These are phyloP conservation scores for Drosophila prosaltans DNA, from an alignment of 1,140 invertebrate species.

Conservation along the genomic window DNA sequence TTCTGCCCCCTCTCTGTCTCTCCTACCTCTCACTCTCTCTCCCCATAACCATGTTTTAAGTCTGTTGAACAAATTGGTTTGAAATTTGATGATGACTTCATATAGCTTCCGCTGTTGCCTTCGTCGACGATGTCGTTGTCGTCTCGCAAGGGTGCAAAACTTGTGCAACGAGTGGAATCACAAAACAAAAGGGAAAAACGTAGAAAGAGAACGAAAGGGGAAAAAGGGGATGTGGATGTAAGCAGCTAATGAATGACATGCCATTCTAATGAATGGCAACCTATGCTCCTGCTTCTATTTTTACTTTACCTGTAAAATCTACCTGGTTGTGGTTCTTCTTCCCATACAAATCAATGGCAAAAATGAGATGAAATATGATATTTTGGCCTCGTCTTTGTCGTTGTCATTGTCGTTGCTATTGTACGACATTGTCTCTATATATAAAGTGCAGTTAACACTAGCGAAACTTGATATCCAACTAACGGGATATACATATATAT, in stretches of 20 bases:
- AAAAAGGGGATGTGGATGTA: not conserved
- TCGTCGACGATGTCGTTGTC: conserved; percentile 26
- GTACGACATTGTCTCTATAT: conserved; percentile 1
- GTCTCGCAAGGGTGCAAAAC: conserved; percentile 34
- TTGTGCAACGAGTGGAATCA: conserved; percentile 44
- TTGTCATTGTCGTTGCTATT: conserved; percentile 15
- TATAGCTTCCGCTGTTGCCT: conserved; percentile 49
- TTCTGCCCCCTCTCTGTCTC: not conserved
- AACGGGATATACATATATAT: conserved; percentile 41
- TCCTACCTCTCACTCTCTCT: not conserved
- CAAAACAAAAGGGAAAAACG: not conserved
- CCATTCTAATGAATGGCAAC: conserved; percentile 69
- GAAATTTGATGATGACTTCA: conserved; percentile 66
- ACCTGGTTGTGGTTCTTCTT: conserved; percentile 20
- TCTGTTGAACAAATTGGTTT: conserved; percentile 58
- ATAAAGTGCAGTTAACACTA: conserved; percentile 50
- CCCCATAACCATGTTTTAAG: conserved; percentile 16
- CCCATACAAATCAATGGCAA: conserved; percentile 67
- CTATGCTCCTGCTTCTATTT: conserved; percentile 15
- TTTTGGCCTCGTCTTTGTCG: conserved; percentile 37
- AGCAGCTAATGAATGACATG: conserved; percentile 65
- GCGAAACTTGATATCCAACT: conserved; percentile 38
- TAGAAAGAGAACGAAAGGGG: not conserved
- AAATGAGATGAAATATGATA: conserved; percentile 70
- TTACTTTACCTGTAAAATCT: not conserved